These are phyloP conservation scores for Aurelia sp. DNA, from an alignment of 30 jellyfish, hydroid and myxozoan species.

Conservation along the genomic window DNA sequence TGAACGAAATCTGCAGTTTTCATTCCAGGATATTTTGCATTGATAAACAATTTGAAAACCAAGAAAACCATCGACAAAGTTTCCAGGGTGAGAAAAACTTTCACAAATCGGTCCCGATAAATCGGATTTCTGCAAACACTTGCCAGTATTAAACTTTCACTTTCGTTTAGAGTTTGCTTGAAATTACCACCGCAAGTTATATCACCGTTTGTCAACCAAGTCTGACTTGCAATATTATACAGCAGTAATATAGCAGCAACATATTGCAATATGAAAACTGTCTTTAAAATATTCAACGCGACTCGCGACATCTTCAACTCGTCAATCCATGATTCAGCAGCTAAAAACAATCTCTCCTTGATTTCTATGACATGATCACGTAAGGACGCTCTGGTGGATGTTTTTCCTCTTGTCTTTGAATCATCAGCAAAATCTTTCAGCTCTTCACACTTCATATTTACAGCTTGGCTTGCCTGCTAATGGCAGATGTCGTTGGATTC, in stretches of 20 bases:
- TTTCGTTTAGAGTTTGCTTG: constrained; percentile 6
- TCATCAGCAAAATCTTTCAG: not conserved
- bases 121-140: constrained; percentile 47
- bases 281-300: not conserved
- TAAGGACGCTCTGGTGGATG: constrained; percentile 8
- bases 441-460: constrained; percentile 52
- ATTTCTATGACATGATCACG: not conserved
- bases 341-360: constrained; percentile 9
- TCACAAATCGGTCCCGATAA: constrained; percentile 34
- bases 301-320: constrained; percentile 33
- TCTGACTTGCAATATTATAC: not conserved
- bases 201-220: constrained; percentile 35
- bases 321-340: not conserved
- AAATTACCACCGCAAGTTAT: not conserved
- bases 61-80: not conserved
- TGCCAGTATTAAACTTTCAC: constrained; percentile 3
- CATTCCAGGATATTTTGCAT: not conserved
- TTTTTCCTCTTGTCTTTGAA: not conserved
- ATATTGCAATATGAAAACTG: constrained; percentile 38
- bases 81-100: constrained; percentile 21
- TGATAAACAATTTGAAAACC: constrained; percentile 9
- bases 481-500: constrained; percentile 21
- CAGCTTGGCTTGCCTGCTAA: not conserved
- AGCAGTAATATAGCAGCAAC: constrained; percentile 3
- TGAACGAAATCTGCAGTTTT: not conserved